phyloP scores from a whole-genome alignment of 1,140 invertebrate species.

The Diploscapter pachys region DNA sequence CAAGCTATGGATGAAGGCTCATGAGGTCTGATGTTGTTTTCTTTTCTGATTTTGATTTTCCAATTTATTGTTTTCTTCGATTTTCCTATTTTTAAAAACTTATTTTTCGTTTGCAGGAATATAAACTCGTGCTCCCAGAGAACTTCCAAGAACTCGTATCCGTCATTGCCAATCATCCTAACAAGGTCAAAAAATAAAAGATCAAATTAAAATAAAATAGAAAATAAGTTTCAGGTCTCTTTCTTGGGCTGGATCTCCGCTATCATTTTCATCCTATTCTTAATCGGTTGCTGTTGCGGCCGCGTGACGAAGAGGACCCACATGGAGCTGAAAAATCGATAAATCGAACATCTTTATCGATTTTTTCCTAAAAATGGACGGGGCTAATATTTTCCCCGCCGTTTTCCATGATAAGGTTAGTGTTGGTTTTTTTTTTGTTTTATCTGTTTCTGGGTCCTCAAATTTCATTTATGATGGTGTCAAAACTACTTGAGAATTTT shows the following conservation, averaged over 20 bases:
- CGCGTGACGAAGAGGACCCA: slow-evolving; percentile 43
- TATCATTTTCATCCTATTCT: slow-evolving; percentile 44
- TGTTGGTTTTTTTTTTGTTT: too few relatives aligned
- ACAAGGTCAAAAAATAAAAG: background rate
- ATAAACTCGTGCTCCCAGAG: slow-evolving; percentile 50
- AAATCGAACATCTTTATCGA: background rate
- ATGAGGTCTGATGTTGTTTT: slow-evolving; percentile 34
- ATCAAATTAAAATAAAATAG: too few relatives aligned
- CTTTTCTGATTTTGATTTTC: background rate
- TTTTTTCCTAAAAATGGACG: too few relatives aligned
- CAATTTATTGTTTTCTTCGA: slow-evolving; percentile 1
- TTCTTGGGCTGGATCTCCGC: slow-evolving; percentile 52
- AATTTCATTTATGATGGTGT: too few relatives aligned
- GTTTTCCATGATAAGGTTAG: too few relatives aligned
- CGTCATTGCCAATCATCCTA: slow-evolving; percentile 32
- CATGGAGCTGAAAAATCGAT: slow-evolving; percentile 55
- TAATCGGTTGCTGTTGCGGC: slow-evolving; percentile 57
- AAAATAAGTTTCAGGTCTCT: slow-evolving; percentile 13
- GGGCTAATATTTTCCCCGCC: too few relatives aligned
- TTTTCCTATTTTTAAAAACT: too few relatives aligned
- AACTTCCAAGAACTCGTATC: slow-evolving; percentile 44
- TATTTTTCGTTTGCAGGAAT: slow-evolving; percentile 33
- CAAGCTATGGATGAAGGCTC: slow-evolving; percentile 55
- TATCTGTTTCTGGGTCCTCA: too few relatives aligned
- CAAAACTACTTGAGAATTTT: too few relatives aligned